phyloP scores from a whole-genome alignment of 2,113 vertebrate genomes.

The Chloroceryle aenea region DNA sequence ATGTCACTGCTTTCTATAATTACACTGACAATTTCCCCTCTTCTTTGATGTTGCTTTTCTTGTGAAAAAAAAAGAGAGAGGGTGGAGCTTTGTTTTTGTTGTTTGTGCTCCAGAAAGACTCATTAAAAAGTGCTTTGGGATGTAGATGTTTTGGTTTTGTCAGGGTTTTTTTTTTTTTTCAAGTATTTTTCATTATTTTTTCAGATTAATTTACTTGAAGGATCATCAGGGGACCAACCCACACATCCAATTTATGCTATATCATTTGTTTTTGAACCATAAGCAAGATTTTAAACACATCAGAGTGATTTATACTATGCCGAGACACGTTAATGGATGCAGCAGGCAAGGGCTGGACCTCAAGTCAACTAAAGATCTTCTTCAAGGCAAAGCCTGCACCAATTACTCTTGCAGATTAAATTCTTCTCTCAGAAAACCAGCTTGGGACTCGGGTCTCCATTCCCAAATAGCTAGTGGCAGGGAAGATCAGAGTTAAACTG shows the following conservation, averaged over 20 bases:
- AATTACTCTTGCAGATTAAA: neutral
- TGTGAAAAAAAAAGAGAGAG: neutral
- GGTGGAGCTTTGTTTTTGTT: neutral
- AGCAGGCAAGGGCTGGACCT: neutral
- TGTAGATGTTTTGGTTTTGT: neutral
- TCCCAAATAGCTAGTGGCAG: accelerated
- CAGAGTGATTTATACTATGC: neutral
- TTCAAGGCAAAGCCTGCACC: neutral
- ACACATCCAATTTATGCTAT: neutral
- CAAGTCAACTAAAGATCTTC: neutral
- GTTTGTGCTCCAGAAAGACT: neutral
- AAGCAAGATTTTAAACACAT: conserved; percentile 1
- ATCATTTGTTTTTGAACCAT: neutral
- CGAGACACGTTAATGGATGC: neutral
- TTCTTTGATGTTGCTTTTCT: conserved; percentile 21
- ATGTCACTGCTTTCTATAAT: neutral
- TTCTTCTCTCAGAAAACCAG: neutral
- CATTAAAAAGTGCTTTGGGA: conserved; percentile 14
- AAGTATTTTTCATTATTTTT: conserved; percentile 39
- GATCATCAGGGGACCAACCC: conserved; percentile 19
- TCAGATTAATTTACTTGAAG: conserved; percentile 27
- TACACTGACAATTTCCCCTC: neutral
- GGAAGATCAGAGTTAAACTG: neutral
- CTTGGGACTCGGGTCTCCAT: accelerated
- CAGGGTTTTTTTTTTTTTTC: neutral